Evolutionary conservation across 2,888 invertebrate genomes (phyloP).

Genomic region (Chloromyia formosa): DNA sequence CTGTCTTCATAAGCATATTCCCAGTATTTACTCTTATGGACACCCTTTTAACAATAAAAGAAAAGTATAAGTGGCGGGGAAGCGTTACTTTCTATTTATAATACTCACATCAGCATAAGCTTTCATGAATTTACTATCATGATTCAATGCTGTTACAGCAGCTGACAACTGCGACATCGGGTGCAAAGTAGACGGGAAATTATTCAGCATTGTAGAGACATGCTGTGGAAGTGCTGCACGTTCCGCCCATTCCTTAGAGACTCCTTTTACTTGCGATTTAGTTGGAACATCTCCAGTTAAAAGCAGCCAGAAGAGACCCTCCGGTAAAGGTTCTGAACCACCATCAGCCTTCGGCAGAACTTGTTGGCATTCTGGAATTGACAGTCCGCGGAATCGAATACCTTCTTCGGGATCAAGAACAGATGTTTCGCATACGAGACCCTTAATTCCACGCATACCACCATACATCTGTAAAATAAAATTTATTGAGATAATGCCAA

Average conservation of each 20-base stretch:
- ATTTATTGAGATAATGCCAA: constrained; percentile 2
- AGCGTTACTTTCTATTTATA: constrained; percentile 7
- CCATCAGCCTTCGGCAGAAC: constrained; percentile 81
- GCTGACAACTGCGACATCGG: constrained; percentile 88
- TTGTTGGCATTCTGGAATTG: constrained; percentile 92
- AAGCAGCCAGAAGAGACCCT: constrained; percentile 93
- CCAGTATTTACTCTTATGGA: constrained; percentile 82
- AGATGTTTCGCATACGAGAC: constrained; percentile 91
- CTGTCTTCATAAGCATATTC: constrained; percentile 82
- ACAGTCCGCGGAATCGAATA: constrained; percentile 89
- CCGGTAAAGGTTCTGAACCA: constrained; percentile 87
- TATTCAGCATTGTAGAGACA: constrained; percentile 82
- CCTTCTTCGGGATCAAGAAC: constrained; percentile 93
- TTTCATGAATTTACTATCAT: constrained; percentile 84
- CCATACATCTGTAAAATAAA: constrained; percentile 73
- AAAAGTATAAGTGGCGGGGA: not conserved
- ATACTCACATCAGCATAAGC: constrained; percentile 69
- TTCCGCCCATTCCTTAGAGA: constrained; percentile 82
- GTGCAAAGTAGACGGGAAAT: constrained; percentile 81
- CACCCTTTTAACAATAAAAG: constrained; percentile 65
- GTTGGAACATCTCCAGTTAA: constrained; percentile 89
- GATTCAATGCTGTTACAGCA: constrained; percentile 83
- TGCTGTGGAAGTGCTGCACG: constrained; percentile 78
- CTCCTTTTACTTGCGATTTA: constrained; percentile 75
- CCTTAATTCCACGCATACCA: constrained; percentile 94